phyloP scores from a whole-genome alignment of 2,797 vertebrate genomes.

The Pantherophis vulpinus region DNA sequence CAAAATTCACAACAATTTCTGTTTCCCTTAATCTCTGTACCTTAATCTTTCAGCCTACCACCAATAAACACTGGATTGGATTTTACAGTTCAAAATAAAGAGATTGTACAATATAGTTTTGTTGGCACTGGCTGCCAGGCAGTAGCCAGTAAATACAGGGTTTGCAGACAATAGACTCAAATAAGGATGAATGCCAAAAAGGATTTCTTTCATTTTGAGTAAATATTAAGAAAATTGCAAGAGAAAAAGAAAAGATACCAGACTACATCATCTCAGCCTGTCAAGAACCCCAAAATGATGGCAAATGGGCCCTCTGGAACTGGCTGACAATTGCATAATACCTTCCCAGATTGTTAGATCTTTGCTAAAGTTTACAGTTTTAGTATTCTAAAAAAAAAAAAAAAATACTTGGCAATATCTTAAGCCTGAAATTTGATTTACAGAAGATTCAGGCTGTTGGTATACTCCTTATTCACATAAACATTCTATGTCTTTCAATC shows the following conservation, averaged over 20 bases:
- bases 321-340: neutral
- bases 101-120: neutral
- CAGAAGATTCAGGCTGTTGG: neutral
- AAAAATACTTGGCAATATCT: neutral
- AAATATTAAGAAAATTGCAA: neutral
- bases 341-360: neutral
- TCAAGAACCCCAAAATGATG: neutral
- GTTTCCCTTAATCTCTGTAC: neutral
- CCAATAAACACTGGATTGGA: neutral
- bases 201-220: neutral
- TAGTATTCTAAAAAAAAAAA: neutral
- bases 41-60: neutral
- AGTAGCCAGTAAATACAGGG: neutral
- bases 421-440: neutral
- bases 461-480: neutral
- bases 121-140: neutral
- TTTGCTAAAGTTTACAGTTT: neutral
- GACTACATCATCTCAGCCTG: neutral
- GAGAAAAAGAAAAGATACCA: neutral
- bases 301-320: neutral
- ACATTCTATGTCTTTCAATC: neutral
- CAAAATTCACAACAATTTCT: neutral
- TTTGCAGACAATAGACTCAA: neutral
- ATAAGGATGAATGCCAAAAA: neutral
- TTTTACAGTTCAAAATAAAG: neutral